A percentile compares a stretch with the other conserved stretches of the same genome.
These are phyloP conservation scores for Ephydatia muelleri DNA, from an alignment of 37 sponge, comb jelly and placozoan species.

Conservation along the genomic window DNA sequence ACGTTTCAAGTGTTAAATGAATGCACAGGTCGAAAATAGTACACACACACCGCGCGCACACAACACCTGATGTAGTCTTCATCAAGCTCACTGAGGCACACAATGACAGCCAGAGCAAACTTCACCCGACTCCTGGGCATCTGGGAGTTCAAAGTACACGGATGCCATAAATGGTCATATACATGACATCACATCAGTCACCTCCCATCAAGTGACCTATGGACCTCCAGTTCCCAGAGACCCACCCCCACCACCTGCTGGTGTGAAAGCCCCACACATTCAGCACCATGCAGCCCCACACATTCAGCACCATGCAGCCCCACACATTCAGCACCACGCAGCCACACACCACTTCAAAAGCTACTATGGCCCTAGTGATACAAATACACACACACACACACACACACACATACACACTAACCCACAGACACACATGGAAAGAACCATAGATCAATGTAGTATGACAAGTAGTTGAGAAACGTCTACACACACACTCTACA, in stretches of 20 bases:
- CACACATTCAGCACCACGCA: too few relatives aligned
- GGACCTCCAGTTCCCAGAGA: neutral
- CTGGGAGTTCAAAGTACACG: neutral
- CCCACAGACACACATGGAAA: constrained; percentile 6
- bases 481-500: too few relatives aligned
- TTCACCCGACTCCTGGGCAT: constrained; percentile 21
- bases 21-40: neutral
- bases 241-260: neutral
- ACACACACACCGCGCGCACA: neutral
- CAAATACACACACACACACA: constrained; percentile 20
- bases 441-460: too few relatives aligned
- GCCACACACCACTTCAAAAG: too few relatives aligned
- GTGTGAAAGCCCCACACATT: too few relatives aligned
- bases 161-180: neutral
- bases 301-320: too few relatives aligned
- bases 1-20: too few relatives aligned
- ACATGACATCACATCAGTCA: neutral
- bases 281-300: too few relatives aligned
- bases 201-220: neutral
- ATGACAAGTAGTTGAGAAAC: too few relatives aligned
- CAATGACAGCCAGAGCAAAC: constrained; percentile 55
- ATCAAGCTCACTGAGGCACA: constrained; percentile 48
- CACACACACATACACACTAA: constrained; percentile 23
- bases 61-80: constrained; percentile 18
- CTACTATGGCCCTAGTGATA: neutral